phyloP scores from a whole-genome alignment of 2,888 invertebrate genomes.

The Drosophila diplacantha region DNA sequence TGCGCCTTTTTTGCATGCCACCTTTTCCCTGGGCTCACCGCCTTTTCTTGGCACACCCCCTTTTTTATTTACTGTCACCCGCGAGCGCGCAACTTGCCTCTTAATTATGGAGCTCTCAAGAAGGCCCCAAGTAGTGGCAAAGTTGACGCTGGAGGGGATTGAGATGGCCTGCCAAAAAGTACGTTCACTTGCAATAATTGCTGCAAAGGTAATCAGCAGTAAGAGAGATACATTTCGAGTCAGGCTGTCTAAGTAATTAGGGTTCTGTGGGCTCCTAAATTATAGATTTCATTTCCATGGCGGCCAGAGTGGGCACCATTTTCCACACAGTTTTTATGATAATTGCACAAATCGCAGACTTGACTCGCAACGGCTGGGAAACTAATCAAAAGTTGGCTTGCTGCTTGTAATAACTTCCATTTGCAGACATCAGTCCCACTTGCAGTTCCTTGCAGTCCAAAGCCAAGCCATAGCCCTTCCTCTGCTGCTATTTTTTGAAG shows the following conservation, averaged over 20 bases:
- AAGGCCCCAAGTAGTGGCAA: slow-evolving; percentile 51
- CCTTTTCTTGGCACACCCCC: slow-evolving; percentile 3
- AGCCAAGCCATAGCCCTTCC: slow-evolving; percentile 1
- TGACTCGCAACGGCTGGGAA: slow-evolving; percentile 31
- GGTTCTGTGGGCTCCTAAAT: background rate
- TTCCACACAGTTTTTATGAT: slow-evolving; percentile 37
- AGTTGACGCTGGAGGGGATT: slow-evolving; percentile 40
- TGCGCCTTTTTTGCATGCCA: slow-evolving; percentile 49
- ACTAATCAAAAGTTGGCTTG: slow-evolving; percentile 46
- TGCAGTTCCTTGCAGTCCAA: slow-evolving; percentile 14
- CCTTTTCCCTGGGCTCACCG: slow-evolving; percentile 23
- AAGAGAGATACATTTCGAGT: background rate
- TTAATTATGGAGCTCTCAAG: slow-evolving; percentile 56
- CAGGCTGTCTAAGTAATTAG: background rate
- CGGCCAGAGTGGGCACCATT: background rate
- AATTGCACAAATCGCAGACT: slow-evolving; percentile 35
- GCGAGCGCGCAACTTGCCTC: slow-evolving; percentile 56
- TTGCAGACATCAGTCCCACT: slow-evolving; percentile 39
- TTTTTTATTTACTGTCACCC: slow-evolving; percentile 51
- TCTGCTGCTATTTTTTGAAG: slow-evolving; percentile 33
- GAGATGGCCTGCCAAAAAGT: background rate
- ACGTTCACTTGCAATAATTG: slow-evolving; percentile 4
- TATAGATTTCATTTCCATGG: slow-evolving; percentile 2
- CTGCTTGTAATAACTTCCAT: slow-evolving; percentile 43
- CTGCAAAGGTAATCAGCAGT: background rate